Base-by-base conservation (phyloP, 2,797 vertebrate species). In the Sus cebifrons region DNA sequence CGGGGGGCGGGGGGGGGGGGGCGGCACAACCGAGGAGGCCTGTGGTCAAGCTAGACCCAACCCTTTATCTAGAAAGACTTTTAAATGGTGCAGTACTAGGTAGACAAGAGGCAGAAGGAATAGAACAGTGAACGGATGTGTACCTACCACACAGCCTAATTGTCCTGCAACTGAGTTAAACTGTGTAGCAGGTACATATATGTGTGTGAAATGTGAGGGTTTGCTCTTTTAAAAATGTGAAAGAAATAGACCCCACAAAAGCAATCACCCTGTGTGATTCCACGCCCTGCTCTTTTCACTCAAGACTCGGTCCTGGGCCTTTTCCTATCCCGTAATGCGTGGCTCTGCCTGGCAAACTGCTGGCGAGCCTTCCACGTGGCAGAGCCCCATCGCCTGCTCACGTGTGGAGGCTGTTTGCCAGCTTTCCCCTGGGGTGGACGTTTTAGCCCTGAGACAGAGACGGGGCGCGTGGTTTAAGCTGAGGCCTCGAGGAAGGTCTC, bases 361-460 rank as follows among this genome's bases (percentile, higher is more conserved):
- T 23, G 2, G 14, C 0, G 11, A 36, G 49, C 36, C 18, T 71
- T 84, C 44, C 49, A 13, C 0, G 0, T 36, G 52, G 58, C 12
- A 1, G 81, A 6, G 4, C 36, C 54, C 78, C n/a, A 0, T 10
- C 29, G 40, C 40, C 71, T 21, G 44, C 44, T 49, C 44, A 27
- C 3, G 9, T 8, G 25, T 16, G 84, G 36, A 52, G 6, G 65
- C 27, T 60, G 49, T 85, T 71, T 71, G 67, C n/a, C 27, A 29
- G 18, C 21, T 18, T 58, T 12, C 49, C 12, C 1, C 20, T 36
- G 12, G 56, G 9, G 4, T 0, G 1, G 15, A 11, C 29, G 12
- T 3, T 21, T 21, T 10, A n/a, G 52, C 36, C 5, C 32, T 10
- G 29, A n/a, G 23, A 12, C 3, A 32, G 23, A 17, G 36, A 12